Base-by-base conservation (phyloP, 2,888 invertebrate genomes). In the Cryptophagus acutangulus region DNA sequence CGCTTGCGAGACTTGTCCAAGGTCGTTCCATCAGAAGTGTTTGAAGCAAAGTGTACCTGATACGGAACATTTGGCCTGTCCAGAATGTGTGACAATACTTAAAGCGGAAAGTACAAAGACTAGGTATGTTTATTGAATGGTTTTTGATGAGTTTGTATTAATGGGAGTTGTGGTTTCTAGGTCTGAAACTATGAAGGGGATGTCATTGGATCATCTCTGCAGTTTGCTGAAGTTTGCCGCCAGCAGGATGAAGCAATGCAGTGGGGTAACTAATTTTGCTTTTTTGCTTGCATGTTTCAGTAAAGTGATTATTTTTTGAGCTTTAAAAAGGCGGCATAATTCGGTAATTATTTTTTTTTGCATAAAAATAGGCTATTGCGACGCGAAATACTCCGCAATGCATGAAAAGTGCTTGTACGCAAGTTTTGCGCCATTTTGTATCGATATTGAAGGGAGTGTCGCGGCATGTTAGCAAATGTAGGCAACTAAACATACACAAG, bases 21-120 rank as follows among this genome's bases (percentile, higher is more conserved):
- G 94, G 16, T 81, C 86, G 1, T 94, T 79, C 72, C 95, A 95
- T 71, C 73, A 74, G 9, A 84, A 81, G 62, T 95, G 95, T 69
- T 75, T 85, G 6, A 74, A 71, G 42, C 67, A 71, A 18, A 70
- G 72, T 1, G 62, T 74, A 4, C 62, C 69, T 2, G 66, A 71
- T 33, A 72, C 62, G 55, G 71, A 72, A 58, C 78, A 76, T 63
- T 92, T 91, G 90, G 81, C 86, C 34, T 95, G 95, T 62, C 85
- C 87, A 0, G 94, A 94, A 66, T 96, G 95, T 66, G 74, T 82
- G 47, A 67, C 74, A 4, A 77, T 87, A 35, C 71, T 87, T 47
- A 77, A 78, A 55, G 84, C 85, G 4, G 86, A 87, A 65, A 81
- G 80, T 61, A 77, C 79, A 2, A 81, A 81, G 54, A 78, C 80